Base-by-base conservation (phyloP, 2,888 invertebrate species). In the Drosophila bunnanda region DNA sequence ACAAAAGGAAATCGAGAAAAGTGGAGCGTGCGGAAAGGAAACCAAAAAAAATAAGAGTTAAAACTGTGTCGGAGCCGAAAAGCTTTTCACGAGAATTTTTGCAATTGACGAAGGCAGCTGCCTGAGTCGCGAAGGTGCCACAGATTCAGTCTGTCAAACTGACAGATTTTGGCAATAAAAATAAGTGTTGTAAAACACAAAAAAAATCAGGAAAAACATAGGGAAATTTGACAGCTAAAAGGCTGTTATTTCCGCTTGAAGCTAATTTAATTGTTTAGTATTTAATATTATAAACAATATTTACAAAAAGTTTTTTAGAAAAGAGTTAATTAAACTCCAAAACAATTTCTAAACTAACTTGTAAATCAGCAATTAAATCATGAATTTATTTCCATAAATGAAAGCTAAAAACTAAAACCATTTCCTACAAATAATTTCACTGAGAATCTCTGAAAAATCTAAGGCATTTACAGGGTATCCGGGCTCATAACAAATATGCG, bases 401-500 rank as follows among this genome's bases (percentile, higher is more conserved):
- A 34, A 34, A 0, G 13, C 12, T 34, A 5, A 5, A 3, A 34
- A 4, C 13, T 13, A 34, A 34, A 36, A 7, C 36, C 9, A 17
- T 28, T 2, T 46, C 2, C 3, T n/a, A n/a, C 0, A 2, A 3
- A 15, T 20, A 32, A 15, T 32, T 32, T 1, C 2, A 0, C 20
- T 10, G 6, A 3, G 15, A 50, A 32, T 32, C 50, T 15, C 6
- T 30, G 0, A 0, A 20, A 20, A 15, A 34, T 52, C 15, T 15
- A 0, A 0, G 22, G 20, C 28, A 4, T n/a, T 39, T 59, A 13
- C 59, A 32, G 58, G 44, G 36, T 52, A 53, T 48, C 34, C 13
- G 32, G 22, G 52, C 28, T 34, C 48, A 38, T 54, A 50, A 59
- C 73, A 80, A 73, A 86, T 83, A 76, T 81, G 77, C 76, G 67